Conservation (phyloP, 1,140 invertebrate genomes). For the Charaxes varanes region DNA sequence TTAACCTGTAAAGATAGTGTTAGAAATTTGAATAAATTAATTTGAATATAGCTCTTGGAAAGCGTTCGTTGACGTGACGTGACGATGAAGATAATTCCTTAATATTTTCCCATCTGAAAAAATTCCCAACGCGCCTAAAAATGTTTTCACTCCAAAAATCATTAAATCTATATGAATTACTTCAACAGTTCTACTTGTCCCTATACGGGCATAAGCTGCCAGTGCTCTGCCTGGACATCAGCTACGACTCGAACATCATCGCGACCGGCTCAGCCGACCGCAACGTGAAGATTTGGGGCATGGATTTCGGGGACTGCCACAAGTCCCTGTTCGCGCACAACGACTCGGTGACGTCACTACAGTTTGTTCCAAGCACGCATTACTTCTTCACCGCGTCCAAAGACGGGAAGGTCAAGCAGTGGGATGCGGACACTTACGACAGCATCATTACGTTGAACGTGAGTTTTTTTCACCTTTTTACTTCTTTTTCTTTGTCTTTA, state of each 20-base stretch:
- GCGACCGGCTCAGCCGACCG: conserved; percentile 96
- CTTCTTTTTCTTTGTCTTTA: no score
- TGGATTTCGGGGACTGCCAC: conserved; percentile 98
- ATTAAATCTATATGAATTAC: no score
- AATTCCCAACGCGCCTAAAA: no score
- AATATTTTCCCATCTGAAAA: no score
- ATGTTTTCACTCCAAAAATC: no score
- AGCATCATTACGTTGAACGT: conserved; percentile 93
- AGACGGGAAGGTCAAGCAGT: conserved; percentile 96
- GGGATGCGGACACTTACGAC: conserved; percentile 96
- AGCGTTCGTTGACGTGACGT: no score
- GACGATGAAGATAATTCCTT: no score
- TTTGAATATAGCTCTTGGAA: no score
- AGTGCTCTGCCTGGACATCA: conserved; percentile 95
- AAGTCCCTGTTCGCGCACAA: conserved; percentile 93
- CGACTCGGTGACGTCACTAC: conserved; percentile 91
- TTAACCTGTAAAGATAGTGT: no score
- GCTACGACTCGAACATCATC: conserved; percentile 91
- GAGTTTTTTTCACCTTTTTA: no score
- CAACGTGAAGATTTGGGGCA: conserved; percentile 98
- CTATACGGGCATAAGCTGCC: conserved; percentile 98
- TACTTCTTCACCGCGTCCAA: conserved; percentile 95
- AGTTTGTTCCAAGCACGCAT: conserved; percentile 94
- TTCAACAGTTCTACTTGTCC: conserved; percentile 91
- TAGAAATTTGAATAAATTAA: no score